Base-by-base conservation (phyloP, 2,797 vertebrate species). In the Tinamus major region DNA sequence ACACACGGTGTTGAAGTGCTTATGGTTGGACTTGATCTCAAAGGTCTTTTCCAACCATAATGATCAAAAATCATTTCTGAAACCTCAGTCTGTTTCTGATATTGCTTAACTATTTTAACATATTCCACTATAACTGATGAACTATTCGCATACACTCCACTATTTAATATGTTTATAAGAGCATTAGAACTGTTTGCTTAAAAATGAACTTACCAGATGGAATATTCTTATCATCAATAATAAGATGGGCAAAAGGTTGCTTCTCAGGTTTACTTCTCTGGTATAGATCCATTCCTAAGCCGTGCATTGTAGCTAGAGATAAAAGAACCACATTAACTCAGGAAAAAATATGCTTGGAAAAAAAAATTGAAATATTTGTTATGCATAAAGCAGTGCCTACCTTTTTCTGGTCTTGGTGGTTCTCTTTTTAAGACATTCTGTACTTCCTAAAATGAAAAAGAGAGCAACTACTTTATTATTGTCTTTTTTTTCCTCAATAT, bases 161-260 rank as follows among this genome's bases (percentile, higher is more conserved):
- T 41, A 12, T 48, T 91, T 21, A 42, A 87, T 44, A 51, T 3
- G 14, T 81, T 74, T 56, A 71, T 35, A 83, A 51, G 12, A 61
- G 6, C 41, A 61, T 2, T 68, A 48, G 11, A 95, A 79, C 33
- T 26, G 61, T 67, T 81, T 85, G 42, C 59, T 91, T 63, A 46
- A 94, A 92, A 71, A 1, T 19, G 5, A 96, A 94, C 98, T 97
- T 94, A 98, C 98, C 97, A 62, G 98, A 97, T 42, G 98, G 98
- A 92, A 97, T 97, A 86, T 97, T 96, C 44, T 96, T 97, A 93
- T 97, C 97, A 63, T 98, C 98, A 81, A 98, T 97, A 74, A 98
- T 98, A 68, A 98, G 98, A 91, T 98, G 98, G 51, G 98, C 98
- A 92, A 98, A 97, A 7, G 98, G 98, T 13, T 96, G 97, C 44